A percentile compares a stretch with the other conserved stretches of the same genome.
Evolutionary conservation across 2,888 invertebrate genomes (phyloP).

Genomic region (Phortica okadai): DNA sequence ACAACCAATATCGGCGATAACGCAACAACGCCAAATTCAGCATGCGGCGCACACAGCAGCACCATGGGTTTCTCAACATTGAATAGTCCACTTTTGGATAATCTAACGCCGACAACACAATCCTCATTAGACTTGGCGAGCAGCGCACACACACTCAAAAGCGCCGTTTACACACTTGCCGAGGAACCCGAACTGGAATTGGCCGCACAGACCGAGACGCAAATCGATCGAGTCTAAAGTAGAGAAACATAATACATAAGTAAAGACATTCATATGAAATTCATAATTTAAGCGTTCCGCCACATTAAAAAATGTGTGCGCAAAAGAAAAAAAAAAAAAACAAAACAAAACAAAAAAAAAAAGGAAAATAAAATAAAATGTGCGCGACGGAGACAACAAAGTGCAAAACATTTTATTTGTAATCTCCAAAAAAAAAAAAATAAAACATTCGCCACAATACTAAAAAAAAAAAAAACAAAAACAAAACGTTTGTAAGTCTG

Average conservation of each 20-base stretch:
- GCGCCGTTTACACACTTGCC: constrained; percentile 79
- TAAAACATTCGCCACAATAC: neutral
- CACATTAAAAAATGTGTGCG: neutral
- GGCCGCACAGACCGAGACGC: constrained; percentile 75
- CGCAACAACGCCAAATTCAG: constrained; percentile 47
- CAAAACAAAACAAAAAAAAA: too few species aligned
- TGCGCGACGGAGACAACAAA: too few species aligned
- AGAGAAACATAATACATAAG: neutral
- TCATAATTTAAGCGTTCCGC: neutral
- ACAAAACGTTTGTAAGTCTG: too few species aligned
- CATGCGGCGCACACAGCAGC: constrained; percentile 50
- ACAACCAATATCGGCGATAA: constrained; percentile 35
- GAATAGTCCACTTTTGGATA: constrained; percentile 65
- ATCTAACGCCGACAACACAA: constrained; percentile 58
- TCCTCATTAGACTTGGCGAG: constrained; percentile 51
- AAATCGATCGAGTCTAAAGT: constrained; percentile 64
- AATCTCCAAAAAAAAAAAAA: neutral
- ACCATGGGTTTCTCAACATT: constrained; percentile 50
- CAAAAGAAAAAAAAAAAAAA: neutral
- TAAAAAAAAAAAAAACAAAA: too few species aligned
- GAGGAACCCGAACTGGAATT: constrained; percentile 79
- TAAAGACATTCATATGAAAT: neutral
- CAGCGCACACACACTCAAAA: constrained; percentile 74
- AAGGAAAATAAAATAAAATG: too few species aligned
- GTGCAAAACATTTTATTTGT: too few species aligned